Base-by-base conservation (phyloP, 1,140 invertebrate genomes). In the Leptinotarsa texana region DNA sequence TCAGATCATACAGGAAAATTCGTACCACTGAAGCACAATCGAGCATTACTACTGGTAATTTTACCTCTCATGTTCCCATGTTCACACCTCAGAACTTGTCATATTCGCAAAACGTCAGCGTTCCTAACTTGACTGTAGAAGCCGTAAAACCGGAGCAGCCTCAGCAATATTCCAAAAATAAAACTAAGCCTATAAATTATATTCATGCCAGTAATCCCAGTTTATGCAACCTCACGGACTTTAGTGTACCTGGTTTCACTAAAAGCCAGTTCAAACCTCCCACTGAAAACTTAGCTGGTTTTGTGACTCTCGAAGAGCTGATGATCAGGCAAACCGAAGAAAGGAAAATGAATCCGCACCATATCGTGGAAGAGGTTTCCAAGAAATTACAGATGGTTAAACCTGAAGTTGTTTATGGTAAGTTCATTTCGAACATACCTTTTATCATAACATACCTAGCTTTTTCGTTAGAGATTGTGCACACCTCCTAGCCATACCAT, bases 261-360 rank as follows among this genome's bases (percentile, higher is more conserved):
- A 78, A 68, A 78, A 79, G 74, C 74, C 76, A 72, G 51, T 77
- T 65, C 63, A 79, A 81, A 74, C 77, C 78, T 17, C 75, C 66
- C 33, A 79, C 74, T 51, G 84, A 84, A 22, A 82, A 79, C 79
- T 79, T 83, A 47, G 80, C 79, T 71, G 87, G 88, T 17, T 89
- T 89, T 79, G 86, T 90, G 2, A 93, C 92, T 1, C 85, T 94
- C 5, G 91, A 93, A 85, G 91, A 93, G 83, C 88, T 93, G 78
- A 93, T 93, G 92, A 85, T 92, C 63, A 87, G 89, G 73, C 90
- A 92, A 79, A 92, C 92, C 80, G 91, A 93, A 84, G 92, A 93
- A 82, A 87, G 90, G n/a, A 84, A 81, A 65, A 67, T 79, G 27
- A 83, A 84, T 80, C 81, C 82, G 5, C 77, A 82, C 75, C 69